Evolutionary conservation across 2,113 vertebrate species (phyloP).

Genomic region (Megalops atlanticus): DNA sequence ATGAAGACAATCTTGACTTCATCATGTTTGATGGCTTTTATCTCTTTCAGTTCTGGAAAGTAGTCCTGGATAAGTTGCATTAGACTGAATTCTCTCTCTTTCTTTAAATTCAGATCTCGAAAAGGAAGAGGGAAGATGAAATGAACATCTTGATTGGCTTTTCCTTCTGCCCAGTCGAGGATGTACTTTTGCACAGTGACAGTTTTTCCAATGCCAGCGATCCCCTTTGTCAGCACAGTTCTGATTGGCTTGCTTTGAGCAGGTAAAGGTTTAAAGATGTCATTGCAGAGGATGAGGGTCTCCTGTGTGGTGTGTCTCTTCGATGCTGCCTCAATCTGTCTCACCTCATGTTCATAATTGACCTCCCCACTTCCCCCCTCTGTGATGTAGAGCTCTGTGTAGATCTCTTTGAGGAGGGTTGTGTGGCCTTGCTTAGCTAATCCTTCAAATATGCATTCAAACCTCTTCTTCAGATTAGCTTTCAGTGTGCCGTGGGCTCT

Average conservation of each 20-base stretch:
- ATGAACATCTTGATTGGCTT: too few species aligned
- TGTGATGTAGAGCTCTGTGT: slow-evolving; percentile 50
- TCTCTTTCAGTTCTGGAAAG: too few species aligned
- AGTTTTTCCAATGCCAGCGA: too few species aligned
- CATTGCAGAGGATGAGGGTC: background rate
- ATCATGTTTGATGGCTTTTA: too few species aligned
- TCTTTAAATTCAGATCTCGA: background rate
- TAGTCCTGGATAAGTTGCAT: slow-evolving; percentile 1
- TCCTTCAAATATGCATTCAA: slow-evolving; percentile 45
- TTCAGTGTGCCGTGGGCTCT: too few species aligned
- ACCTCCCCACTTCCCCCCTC: slow-evolving; percentile 50
- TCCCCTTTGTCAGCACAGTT: too few species aligned
- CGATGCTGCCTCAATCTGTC: slow-evolving; percentile 37
- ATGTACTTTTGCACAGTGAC: too few species aligned
- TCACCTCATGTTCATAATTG: slow-evolving; percentile 67
- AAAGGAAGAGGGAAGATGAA: too few species aligned
- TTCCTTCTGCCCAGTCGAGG: too few species aligned
- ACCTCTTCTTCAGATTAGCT: too few species aligned
- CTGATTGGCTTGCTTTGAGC: background rate
- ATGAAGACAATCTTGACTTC: background rate
- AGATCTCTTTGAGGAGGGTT: slow-evolving; percentile 48
- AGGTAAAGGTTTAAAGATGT: background rate
- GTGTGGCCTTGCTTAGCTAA: slow-evolving; percentile 29
- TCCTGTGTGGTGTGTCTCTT: background rate
- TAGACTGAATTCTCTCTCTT: too few species aligned